Conservation (phyloP, 2,888 invertebrate species). For the Nemoura dubitans region DNA sequence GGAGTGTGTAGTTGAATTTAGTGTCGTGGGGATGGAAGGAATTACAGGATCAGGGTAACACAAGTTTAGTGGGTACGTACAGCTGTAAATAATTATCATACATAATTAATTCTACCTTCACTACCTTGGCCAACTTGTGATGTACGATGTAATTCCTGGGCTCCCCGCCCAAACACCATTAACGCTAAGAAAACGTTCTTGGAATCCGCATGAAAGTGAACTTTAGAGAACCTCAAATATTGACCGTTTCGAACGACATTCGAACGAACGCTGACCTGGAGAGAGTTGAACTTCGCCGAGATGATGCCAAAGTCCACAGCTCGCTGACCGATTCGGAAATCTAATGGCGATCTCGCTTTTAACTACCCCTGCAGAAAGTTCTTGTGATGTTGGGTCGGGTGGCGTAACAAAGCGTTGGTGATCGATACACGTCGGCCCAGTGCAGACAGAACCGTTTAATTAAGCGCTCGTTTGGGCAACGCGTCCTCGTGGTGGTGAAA, state of each 20-base stretch:
- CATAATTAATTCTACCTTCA: neutral
- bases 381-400: neutral
- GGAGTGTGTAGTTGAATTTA: neutral
- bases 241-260: neutral
- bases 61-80: neutral
- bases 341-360: neutral
- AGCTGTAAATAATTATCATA: constrained; percentile 12
- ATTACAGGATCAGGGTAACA: neutral
- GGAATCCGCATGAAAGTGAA: neutral
- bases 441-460: constrained; percentile 48
- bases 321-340: neutral
- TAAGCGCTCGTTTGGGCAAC: constrained; percentile 39
- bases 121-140: neutral
- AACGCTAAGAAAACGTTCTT: constrained; percentile 3
- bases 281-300: neutral
- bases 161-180: neutral
- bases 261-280: neutral
- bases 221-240: neutral
- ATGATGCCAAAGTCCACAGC: neutral
- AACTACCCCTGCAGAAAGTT: neutral
- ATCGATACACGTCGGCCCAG: constrained; percentile 31
- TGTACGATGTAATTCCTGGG: neutral
- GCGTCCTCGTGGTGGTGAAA: constrained; percentile 37
- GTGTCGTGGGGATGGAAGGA: neutral
- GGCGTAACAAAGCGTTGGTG: neutral